Conservation (phyloP, 2,888 invertebrate species). For the Tipula vernalis region DNA sequence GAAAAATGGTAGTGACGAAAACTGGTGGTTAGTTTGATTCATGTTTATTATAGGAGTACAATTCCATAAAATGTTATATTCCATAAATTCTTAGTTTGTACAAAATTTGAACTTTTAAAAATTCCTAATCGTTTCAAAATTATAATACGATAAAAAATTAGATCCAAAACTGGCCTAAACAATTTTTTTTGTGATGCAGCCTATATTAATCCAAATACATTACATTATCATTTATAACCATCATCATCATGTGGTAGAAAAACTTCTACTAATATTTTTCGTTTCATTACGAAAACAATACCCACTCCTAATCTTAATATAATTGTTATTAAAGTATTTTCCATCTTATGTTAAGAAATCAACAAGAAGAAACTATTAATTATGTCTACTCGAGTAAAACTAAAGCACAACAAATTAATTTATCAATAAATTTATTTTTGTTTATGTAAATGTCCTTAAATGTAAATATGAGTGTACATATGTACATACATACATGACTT, state of each 20-base stretch:
- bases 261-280: not conserved
- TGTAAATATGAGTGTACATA: not conserved
- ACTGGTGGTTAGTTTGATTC: too few species aligned
- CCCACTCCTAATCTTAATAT: not conserved
- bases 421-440: not conserved
- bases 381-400: not conserved
- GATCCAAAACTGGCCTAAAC: too few species aligned
- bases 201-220: not conserved
- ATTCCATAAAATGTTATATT: too few species aligned
- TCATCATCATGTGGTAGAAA: not conserved
- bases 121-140: too few species aligned
- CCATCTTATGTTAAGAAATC: not conserved
- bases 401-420: not conserved
- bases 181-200: too few species aligned
- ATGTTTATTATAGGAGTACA: too few species aligned
- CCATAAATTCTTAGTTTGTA: too few species aligned
- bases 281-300: not conserved
- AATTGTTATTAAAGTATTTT: not conserved
- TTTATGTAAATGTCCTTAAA: not conserved
- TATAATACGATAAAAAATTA: too few species aligned
- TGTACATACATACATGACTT: not conserved
- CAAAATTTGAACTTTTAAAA: too few species aligned
- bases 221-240: not conserved
- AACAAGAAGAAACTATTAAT: not conserved
- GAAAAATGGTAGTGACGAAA: too few species aligned